Percentiles rank a stretch among this genome's conserved stretches.
These are phyloP conservation scores for Pangasius macronema DNA, from an alignment of 2,797 vertebrate species.

Conservation along the genomic window DNA sequence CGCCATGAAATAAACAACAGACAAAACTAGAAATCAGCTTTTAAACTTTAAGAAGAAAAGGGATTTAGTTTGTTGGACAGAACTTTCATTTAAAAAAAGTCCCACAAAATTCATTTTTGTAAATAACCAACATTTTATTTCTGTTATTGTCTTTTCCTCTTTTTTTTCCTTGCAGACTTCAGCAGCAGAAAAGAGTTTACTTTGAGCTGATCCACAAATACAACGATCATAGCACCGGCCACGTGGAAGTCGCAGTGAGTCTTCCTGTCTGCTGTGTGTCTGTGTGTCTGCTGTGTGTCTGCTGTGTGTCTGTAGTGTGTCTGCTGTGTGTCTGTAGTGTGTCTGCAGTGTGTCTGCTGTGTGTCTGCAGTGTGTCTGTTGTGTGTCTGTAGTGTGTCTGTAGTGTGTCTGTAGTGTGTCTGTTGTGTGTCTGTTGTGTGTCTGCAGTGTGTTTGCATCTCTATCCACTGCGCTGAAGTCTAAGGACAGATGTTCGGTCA, in stretches of 20 bases:
- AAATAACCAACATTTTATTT: not conserved
- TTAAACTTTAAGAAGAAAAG: too few species aligned
- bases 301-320: not conserved
- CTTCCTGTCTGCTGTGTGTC: not conserved
- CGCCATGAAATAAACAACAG: not conserved
- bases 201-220: constrained; percentile 96
- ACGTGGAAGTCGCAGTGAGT: constrained; percentile 91
- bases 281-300: not conserved
- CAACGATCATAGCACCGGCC: constrained; percentile 84
- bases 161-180: constrained; percentile 72
- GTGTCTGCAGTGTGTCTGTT: too few species aligned
- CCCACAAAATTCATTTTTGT: not conserved
- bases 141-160: not conserved
- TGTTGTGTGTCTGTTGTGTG: not conserved
- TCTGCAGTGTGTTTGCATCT: too few species aligned
- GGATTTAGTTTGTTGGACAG: too few species aligned
- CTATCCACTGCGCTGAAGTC: not conserved
- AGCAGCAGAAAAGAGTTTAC: constrained; percentile 81
- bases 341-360: not conserved
- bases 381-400: too few species aligned
- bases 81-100: too few species aligned
- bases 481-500: not conserved
- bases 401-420: too few species aligned
- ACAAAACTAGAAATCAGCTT: not conserved
- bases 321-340: not conserved